Evolutionary conservation across 2,888 invertebrate species (phyloP).

Genomic region (Unio pictorum): DNA sequence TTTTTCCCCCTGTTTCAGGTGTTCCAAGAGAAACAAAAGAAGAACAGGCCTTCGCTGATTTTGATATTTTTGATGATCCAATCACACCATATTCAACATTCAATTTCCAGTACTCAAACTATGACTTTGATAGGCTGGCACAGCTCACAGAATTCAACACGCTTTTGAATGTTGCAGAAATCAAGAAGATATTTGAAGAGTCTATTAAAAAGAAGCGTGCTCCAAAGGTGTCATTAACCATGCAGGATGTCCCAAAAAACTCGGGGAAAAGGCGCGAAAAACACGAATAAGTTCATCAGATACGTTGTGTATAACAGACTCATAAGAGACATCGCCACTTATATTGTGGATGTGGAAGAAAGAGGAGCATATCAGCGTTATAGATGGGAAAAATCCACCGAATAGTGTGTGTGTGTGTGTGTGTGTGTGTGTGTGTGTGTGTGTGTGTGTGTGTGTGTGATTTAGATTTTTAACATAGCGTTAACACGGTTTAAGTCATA

Average conservation of each 20-base stretch:
- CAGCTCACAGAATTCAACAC: conserved; percentile 73
- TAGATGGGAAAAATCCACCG: too few relatives aligned
- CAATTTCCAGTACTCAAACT: conserved; percentile 71
- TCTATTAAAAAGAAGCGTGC: conserved; percentile 53
- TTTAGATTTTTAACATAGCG: too few relatives aligned
- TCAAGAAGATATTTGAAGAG: conserved; percentile 64
- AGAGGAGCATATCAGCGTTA: too few relatives aligned
- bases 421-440: too few relatives aligned
- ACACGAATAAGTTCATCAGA: too few relatives aligned
- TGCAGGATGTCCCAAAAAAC: conserved; percentile 40
- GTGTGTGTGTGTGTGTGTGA: too few relatives aligned
- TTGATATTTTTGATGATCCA: conserved; percentile 72
- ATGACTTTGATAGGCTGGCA: conserved; percentile 70
- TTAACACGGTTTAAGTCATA: too few relatives aligned
- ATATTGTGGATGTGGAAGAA: too few relatives aligned
- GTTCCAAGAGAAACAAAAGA: conserved; percentile 68
- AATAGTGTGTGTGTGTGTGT: too few relatives aligned
- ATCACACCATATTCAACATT: conserved; percentile 71
- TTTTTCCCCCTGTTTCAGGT: conserved; percentile 51
- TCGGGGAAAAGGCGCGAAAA: too few relatives aligned
- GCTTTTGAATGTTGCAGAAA: conserved; percentile 63
- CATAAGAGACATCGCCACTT: too few relatives aligned
- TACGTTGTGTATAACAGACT: too few relatives aligned
- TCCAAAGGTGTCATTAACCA: conserved; percentile 38
- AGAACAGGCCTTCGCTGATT: conserved; percentile 71